A percentile compares a stretch with the other conserved stretches of the same genome.
These are phyloP conservation scores for Lutraria lutraria DNA, from an alignment of 2,888 invertebrate species.

Conservation along the genomic window DNA sequence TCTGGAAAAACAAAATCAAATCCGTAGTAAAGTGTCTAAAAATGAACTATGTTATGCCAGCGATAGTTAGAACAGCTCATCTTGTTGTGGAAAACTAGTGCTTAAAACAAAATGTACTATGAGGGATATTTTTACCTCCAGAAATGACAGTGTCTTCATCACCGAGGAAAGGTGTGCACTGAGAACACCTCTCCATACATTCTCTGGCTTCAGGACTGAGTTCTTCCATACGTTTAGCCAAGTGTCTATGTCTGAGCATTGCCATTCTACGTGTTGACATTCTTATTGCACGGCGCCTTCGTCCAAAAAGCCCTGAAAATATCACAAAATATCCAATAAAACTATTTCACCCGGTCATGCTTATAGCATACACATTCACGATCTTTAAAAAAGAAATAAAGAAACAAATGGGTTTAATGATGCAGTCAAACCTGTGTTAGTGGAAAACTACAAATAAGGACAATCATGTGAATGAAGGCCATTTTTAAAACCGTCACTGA, in stretches of 20 bases:
- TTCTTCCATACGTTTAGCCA: conserved; percentile 27
- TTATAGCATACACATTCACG: neutral
- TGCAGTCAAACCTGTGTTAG: too few species aligned
- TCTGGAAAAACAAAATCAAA: neutral
- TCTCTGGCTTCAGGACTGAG: conserved; percentile 21
- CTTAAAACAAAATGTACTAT: neutral
- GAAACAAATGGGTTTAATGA: too few species aligned
- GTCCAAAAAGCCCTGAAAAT: conserved; percentile 17
- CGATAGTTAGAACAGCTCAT: too few species aligned
- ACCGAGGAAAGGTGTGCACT: conserved; percentile 20
- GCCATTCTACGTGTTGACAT: neutral
- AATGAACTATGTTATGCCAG: too few species aligned
- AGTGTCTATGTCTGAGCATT: neutral
- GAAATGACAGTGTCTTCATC: conserved; percentile 4
- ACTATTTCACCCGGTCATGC: neutral
- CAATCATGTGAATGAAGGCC: too few species aligned
- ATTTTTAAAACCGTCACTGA: too few species aligned
- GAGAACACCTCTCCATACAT: conserved; percentile 25
- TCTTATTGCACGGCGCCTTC: neutral
- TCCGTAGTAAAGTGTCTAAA: neutral
- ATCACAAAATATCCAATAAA: neutral
- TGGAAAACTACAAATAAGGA: too few species aligned
- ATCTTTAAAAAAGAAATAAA: too few species aligned
- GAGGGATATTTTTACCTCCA: neutral
- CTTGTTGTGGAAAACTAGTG: neutral